phyloP scores from a whole-genome alignment of 2,888 invertebrate genomes.

The Nasonia oneida region DNA sequence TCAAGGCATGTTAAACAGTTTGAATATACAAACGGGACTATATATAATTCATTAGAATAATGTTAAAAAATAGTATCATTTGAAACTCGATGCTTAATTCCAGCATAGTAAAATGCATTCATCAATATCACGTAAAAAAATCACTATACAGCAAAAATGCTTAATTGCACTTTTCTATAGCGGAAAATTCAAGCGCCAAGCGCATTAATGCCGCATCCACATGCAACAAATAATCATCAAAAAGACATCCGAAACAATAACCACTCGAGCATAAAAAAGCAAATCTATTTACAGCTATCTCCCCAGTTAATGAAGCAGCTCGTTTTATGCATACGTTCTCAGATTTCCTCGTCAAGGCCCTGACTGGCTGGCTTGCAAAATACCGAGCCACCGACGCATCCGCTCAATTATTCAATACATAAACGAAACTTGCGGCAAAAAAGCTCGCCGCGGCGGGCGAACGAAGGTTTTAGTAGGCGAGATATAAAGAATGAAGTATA shows the following conservation, averaged over 20 bases:
- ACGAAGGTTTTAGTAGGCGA: background rate
- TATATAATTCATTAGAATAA: no score
- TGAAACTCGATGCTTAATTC: no score
- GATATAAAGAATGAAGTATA: slow-evolving; percentile 39
- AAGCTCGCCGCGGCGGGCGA: background rate
- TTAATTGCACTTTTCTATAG: no score
- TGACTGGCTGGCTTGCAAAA: background rate
- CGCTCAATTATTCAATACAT: background rate
- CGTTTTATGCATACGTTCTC: slow-evolving; percentile 11
- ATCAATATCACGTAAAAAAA: no score
- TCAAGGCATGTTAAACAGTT: background rate
- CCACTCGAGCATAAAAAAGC: background rate
- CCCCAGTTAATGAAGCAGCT: background rate
- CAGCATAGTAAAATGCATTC: no score
- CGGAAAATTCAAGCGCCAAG: no score
- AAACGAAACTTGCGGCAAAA: background rate
- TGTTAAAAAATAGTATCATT: no score
- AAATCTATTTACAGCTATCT: slow-evolving; percentile 1
- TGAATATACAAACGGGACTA: no score
- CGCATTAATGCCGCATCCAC: no score
- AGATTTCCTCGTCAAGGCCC: slow-evolving; percentile 15
- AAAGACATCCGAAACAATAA: background rate
- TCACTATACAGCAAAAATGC: no score
- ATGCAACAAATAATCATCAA: no score
- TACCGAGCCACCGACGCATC: background rate